Percentiles rank a stretch among this genome's conserved stretches.
Evolutionary conservation across 2,113 vertebrate species (phyloP).

Genomic region (Aldabrachelys gigantea): DNA sequence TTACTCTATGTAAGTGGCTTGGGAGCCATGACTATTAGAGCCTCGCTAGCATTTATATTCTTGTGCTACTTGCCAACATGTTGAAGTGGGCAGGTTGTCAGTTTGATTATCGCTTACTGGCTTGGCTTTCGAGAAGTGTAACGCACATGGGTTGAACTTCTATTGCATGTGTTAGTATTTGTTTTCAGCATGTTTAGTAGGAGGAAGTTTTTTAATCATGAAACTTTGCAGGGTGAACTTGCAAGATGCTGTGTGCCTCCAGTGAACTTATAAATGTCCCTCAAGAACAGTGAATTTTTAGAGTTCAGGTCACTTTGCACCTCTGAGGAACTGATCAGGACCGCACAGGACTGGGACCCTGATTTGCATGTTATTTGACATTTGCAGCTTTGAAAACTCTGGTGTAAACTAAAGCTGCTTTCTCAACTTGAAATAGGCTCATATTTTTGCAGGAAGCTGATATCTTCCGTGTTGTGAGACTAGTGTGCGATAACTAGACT

Average conservation of each 20-base stretch:
- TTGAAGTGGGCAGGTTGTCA: not conserved
- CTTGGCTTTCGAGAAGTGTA: not conserved
- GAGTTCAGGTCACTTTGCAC: not conserved
- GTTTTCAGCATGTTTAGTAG: slow-evolving; percentile 4
- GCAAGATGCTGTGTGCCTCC: not conserved
- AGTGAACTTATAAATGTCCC: not conserved
- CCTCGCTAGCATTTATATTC: not conserved
- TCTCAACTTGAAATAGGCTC: slow-evolving; percentile 54
- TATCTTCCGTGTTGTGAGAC: slow-evolving; percentile 21
- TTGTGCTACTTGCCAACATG: not conserved
- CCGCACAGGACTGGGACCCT: not conserved
- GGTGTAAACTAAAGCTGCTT: slow-evolving; percentile 62
- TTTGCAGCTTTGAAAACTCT: slow-evolving; percentile 53
- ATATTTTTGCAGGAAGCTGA: slow-evolving; percentile 49
- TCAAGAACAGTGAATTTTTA: not conserved
- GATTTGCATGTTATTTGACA: slow-evolving; percentile 13
- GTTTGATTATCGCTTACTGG: not conserved
- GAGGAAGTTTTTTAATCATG: slow-evolving; percentile 63
- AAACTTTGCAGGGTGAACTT: not conserved
- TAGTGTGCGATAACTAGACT: slow-evolving; percentile 35
- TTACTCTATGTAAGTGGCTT: not conserved
- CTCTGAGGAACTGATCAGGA: not conserved
- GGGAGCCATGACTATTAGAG: not conserved
- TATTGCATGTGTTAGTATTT: slow-evolving; percentile 38
- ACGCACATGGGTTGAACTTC: not conserved